Base-by-base conservation (phyloP, 2,113 vertebrate genomes). In the Xyrauchen texanus region DNA sequence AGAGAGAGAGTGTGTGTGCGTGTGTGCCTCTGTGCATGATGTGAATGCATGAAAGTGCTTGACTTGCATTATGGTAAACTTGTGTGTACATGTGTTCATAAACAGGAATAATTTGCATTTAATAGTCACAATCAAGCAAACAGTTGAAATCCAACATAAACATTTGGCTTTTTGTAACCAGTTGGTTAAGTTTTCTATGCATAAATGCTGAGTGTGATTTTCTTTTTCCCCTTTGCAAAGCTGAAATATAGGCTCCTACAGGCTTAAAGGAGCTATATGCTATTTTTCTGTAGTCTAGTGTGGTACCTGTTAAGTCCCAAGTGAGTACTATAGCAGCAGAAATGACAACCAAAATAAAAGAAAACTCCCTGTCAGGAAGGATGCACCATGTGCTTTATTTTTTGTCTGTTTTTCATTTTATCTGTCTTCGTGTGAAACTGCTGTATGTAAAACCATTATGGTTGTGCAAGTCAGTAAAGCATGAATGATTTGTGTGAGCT, bases 291-390 rank as follows among this genome's bases (percentile, higher is more conserved):
- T 34, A 34, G 21, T 34, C 55, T 63, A 55, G 64, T 60, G 51
- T 49, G 3, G 45, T 68, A 46, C 55, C 65, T 68, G 65, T 68
- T 44, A 7, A 34, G 21, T 34, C 21, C 21, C 21, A 34, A 34
- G 21, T 34, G 60, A 72, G 61, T 65, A 61, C 55, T 72, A 74
- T 74, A 74, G 71, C 57, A 66, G 34, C 69, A 47, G 69, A 49
- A 72, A 64, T 55, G 60, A 60, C 51, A 74, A 73, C 69, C 69
- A 73, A 80, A 80, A 74, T 74, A 80, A 80, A 80, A 34, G 21
- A 34, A 34, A 34, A 34, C 21, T 34, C 21, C 21, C 21, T 34
- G 60, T 79, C 63, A 72, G 34, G 42, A 47, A 45, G 69, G 62
- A 65, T 74, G 8, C 46, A 55, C 68, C 68, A 58, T 34, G 46